These are phyloP conservation scores for Candidula unifasciata DNA, from an alignment of 2,888 invertebrate species.

Conservation along the genomic window DNA sequence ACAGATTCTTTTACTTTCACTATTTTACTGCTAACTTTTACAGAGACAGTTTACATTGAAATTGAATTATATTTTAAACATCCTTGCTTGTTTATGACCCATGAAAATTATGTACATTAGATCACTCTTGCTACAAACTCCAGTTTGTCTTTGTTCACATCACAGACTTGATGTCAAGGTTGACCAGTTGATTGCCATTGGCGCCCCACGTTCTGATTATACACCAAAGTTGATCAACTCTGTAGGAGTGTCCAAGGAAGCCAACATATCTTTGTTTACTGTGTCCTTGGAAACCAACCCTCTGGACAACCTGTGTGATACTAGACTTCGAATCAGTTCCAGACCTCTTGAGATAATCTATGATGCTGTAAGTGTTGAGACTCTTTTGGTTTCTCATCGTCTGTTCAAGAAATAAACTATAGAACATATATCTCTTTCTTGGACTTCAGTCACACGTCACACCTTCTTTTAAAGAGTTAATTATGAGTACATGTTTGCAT, in stretches of 20 bases:
- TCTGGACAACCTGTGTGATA: conserved; percentile 87
- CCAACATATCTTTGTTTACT: conserved; percentile 82
- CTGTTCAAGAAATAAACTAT: too few relatives aligned
- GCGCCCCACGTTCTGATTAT: conserved; percentile 80
- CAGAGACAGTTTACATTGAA: too few relatives aligned
- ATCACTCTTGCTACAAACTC: not conserved
- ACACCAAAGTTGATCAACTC: conserved; percentile 86
- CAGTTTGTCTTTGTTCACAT: too few relatives aligned
- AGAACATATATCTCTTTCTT: too few relatives aligned
- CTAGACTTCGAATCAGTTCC: conserved; percentile 87
- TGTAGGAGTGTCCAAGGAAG: conserved; percentile 56
- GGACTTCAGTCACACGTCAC: too few relatives aligned
- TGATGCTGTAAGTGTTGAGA: conserved; percentile 84
- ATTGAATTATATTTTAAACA: too few relatives aligned
- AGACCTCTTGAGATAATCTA: conserved; percentile 92
- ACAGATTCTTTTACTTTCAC: too few relatives aligned
- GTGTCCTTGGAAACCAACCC: conserved; percentile 96
- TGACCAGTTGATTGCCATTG: conserved; percentile 82
- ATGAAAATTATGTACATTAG: not conserved
- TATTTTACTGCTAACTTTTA: too few relatives aligned
- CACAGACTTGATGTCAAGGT: conserved; percentile 84
- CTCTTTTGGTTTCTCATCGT: not conserved
- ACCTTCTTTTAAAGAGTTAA: too few relatives aligned
- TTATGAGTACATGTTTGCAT: too few relatives aligned
- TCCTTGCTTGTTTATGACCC: too few relatives aligned